Base-by-base conservation (phyloP, 2,113 vertebrate genomes). In the Xerus inauris region DNA sequence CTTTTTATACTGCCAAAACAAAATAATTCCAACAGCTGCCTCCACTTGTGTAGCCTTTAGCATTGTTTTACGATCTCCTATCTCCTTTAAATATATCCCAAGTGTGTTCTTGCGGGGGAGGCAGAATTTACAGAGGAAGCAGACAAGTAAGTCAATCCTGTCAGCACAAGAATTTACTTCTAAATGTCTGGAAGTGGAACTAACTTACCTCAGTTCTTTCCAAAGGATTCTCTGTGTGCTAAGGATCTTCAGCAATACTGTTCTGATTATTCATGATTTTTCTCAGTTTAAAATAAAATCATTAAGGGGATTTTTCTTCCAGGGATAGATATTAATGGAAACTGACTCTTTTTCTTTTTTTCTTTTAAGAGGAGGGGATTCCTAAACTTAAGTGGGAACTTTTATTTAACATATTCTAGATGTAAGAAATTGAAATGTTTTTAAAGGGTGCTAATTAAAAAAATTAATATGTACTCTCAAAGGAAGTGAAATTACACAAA, bases 1-100 rank as follows among this genome's bases (percentile, higher is more conserved):
- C 67, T 91, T 95, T 92, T 81, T 84, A 49, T 14, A 75, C 22
- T 96, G 94, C 64, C 94, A 96, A 65, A 93, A 95, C 76, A 94
- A 97, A 98, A 95, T 26, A 76, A 92, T 69, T 82, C 67, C 75
- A 97, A 94, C 51, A 76, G 77, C 93, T 97, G 83, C 85, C 73
- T 98, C 81, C 24, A 57, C 59, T 94, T 87, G 81, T 85, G 59
- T 94, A 8, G 2, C 40, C 69, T 19, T 40, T 92, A 79, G 90
- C 75, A 96, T 81, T 94, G 40, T 76, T 88, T 95, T 76, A 89
- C 1, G 20, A 62, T 91, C 16, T 91, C 67, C 24, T 24, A 32
- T 84, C 38, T 89, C 32, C 32, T 94, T 89, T 93, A 95, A 97
- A 82, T 93, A 80, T 73, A 71, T 87, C 71, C 75, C 47, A 71